Conservation (phyloP, 64 coral and sea anemone species). For the Exaiptasia diaphana region DNA sequence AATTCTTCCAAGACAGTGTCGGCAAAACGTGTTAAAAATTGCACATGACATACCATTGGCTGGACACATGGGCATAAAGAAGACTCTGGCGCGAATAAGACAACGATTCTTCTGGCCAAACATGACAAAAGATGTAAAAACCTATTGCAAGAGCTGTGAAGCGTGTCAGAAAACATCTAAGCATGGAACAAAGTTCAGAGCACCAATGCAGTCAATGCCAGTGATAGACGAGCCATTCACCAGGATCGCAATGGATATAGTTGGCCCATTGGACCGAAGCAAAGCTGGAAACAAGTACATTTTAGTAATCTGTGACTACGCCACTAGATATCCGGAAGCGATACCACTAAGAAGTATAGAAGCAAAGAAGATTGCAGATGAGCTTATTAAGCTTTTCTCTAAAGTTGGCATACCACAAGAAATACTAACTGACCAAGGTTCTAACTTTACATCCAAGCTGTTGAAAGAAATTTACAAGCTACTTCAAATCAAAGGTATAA, state of each 20-base stretch:
- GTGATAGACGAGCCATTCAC: neutral
- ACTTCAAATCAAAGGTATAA: slow-evolving; percentile 22
- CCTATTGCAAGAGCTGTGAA: neutral
- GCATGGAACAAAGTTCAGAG: neutral
- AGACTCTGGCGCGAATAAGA: slow-evolving; percentile 24
- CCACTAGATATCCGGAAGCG: slow-evolving; percentile 39
- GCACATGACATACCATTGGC: neutral
- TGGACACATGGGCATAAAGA: slow-evolving; percentile 1
- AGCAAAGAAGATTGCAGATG: slow-evolving; percentile 43
- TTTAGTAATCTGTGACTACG: slow-evolving; percentile 43
- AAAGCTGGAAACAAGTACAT: slow-evolving; percentile 30
- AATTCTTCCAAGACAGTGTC: neutral
- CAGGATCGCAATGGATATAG: slow-evolving; percentile 38
- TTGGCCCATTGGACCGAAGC: slow-evolving; percentile 37
- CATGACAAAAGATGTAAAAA: neutral
- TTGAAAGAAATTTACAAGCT: slow-evolving; percentile 38
- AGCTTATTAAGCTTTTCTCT: slow-evolving; percentile 25
- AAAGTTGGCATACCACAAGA: slow-evolving; percentile 38
- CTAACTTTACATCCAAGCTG: slow-evolving; percentile 45
- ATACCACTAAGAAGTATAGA: slow-evolving; percentile 41
- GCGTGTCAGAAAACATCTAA: neutral
- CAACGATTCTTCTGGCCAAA: slow-evolving; percentile 12
- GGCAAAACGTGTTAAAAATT: neutral
- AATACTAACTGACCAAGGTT: slow-evolving; percentile 52
- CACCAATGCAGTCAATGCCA: neutral